Conservation (phyloP, 2,888 invertebrate species). For the Exocentrus adspersus region DNA sequence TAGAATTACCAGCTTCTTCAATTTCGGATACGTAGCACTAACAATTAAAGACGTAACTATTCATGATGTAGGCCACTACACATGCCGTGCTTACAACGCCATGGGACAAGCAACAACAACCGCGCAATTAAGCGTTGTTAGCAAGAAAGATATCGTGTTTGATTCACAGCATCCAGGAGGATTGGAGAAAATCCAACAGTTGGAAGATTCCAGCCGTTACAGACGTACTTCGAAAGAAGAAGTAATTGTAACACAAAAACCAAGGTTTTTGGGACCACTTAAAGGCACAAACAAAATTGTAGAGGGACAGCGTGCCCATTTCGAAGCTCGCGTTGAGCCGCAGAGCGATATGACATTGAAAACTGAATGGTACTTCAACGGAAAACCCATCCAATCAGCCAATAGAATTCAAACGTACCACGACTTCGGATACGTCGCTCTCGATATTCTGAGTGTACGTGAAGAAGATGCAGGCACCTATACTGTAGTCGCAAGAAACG, state of each 20-base stretch:
- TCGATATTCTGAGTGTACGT: slow-evolving; percentile 93
- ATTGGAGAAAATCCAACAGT: slow-evolving; percentile 87
- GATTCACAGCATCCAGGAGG: slow-evolving; percentile 94
- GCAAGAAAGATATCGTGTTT: slow-evolving; percentile 85
- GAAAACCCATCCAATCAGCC: slow-evolving; percentile 86
- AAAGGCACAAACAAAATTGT: slow-evolving; percentile 94
- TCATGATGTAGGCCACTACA: slow-evolving; percentile 90
- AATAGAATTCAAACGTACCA: slow-evolving; percentile 94
- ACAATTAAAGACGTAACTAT: slow-evolving; percentile 91
- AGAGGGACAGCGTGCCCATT: slow-evolving; percentile 93
- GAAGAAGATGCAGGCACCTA: slow-evolving; percentile 94
- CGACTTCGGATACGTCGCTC: slow-evolving; percentile 96
- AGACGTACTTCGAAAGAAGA: slow-evolving; percentile 75
- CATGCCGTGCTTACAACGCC: slow-evolving; percentile 87
- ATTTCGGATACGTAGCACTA: slow-evolving; percentile 94
- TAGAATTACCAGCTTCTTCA: slow-evolving; percentile 91
- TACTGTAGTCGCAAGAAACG: slow-evolving; percentile 91
- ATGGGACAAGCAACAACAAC: slow-evolving; percentile 86
- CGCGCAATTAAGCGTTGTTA: slow-evolving; percentile 84
- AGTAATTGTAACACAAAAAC: slow-evolving; percentile 79
- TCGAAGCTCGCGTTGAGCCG: slow-evolving; percentile 94
- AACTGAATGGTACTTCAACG: slow-evolving; percentile 98
- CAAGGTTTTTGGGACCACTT: slow-evolving; percentile 87
- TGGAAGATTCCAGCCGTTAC: slow-evolving; percentile 85
- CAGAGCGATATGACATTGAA: slow-evolving; percentile 92